phyloP scores from a whole-genome alignment of 2,113 vertebrate species.

The Mohoua ochrocephala region DNA sequence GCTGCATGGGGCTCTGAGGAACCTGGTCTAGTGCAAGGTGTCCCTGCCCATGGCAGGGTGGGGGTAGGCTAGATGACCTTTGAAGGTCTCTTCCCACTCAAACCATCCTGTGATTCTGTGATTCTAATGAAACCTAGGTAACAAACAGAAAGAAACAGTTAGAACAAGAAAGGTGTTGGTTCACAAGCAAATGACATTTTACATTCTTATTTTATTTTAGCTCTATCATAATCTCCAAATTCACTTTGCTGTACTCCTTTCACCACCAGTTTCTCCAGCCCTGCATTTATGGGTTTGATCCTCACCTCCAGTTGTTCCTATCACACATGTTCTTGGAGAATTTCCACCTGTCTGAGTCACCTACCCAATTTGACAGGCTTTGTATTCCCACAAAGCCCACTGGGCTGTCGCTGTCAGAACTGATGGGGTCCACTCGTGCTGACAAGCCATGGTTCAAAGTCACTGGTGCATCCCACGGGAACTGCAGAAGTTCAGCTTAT shows the following conservation, averaged over 20 bases:
- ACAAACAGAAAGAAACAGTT: not conserved
- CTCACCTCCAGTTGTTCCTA: not conserved
- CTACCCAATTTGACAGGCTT: not conserved
- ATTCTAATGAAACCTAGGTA: not conserved
- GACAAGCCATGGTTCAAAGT: not conserved
- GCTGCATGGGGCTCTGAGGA: not conserved
- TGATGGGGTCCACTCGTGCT: accelerated
- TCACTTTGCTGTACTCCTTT: not conserved
- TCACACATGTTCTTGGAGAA: not conserved
- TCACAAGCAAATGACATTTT: not conserved
- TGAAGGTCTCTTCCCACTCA: not conserved
- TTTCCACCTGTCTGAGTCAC: not conserved
- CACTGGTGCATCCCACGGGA: not conserved
- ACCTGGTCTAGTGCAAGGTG: not conserved
- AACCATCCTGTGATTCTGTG: not conserved
- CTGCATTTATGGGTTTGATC: not conserved
- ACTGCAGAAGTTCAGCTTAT: not conserved
- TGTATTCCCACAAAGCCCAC: not conserved
- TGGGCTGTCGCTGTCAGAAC: not conserved
- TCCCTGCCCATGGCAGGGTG: not conserved
- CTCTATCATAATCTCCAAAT: not conserved
- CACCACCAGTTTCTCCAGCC: not conserved
- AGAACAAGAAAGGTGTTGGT: not conserved
- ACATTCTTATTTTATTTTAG: not conserved
- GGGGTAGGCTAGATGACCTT: not conserved